phyloP scores from a whole-genome alignment of 2,113 vertebrate species.

The Oophaga pumilio region DNA sequence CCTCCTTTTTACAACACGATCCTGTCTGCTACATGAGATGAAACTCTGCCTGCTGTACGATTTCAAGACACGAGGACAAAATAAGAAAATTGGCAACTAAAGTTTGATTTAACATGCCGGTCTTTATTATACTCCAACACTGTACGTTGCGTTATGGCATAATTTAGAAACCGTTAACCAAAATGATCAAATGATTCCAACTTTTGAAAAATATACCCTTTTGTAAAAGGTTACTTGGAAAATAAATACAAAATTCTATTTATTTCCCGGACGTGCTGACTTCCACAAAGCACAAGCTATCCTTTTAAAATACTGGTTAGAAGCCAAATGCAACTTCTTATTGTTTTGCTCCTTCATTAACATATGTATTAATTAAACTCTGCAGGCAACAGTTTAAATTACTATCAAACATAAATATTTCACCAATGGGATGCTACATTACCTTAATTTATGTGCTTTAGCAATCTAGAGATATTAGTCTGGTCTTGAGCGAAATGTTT shows the following conservation, averaged over 20 bases:
- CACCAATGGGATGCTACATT: constrained; percentile 54
- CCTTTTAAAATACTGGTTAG: constrained; percentile 31
- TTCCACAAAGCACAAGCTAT: not conserved
- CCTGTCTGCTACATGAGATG: too few species aligned
- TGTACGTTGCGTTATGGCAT: not conserved
- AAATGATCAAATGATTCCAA: not conserved
- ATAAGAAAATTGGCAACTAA: not conserved
- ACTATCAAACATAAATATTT: constrained; percentile 58
- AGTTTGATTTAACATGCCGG: not conserved
- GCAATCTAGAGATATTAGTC: constrained; percentile 54
- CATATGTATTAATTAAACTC: constrained; percentile 59
- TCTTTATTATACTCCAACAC: not conserved
- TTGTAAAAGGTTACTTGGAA: constrained; percentile 26
- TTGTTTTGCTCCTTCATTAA: constrained; percentile 54
- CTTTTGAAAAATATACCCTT: not conserved
- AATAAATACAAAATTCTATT: constrained; percentile 34
- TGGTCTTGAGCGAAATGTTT: constrained; percentile 52
- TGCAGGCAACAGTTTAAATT: constrained; percentile 58
- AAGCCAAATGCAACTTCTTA: constrained; percentile 39
- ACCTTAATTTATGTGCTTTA: constrained; percentile 56
- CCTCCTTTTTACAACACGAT: too few species aligned
- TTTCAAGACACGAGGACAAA: too few species aligned
- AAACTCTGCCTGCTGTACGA: too few species aligned
- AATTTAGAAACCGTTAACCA: not conserved
- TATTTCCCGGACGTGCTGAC: not conserved